Evolutionary conservation across 2,888 invertebrate genomes (phyloP).

Genomic region (Frankliniella intonsa): DNA sequence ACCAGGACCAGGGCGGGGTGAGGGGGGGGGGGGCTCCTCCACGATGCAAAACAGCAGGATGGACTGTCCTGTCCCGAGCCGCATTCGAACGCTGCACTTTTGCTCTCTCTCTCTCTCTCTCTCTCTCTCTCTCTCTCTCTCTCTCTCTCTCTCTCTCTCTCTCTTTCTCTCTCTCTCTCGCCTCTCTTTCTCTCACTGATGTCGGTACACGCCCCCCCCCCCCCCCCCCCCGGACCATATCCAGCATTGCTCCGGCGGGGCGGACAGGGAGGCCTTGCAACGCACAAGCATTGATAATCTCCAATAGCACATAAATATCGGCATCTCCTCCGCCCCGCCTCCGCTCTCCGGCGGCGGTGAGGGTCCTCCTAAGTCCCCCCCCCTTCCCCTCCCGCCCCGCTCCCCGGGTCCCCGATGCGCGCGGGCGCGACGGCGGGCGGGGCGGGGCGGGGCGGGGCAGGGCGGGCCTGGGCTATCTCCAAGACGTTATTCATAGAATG

Average conservation of each 20-base stretch:
- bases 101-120: too few species aligned
- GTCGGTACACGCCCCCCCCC: not conserved
- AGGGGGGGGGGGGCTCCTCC: too few species aligned
- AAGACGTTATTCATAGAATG: constrained; percentile 20
- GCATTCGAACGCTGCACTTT: too few species aligned
- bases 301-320: constrained; percentile 25
- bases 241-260: not conserved
- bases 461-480: not conserved
- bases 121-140: not conserved
- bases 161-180: not conserved
- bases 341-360: not conserved
- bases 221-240: not conserved
- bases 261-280: not conserved
- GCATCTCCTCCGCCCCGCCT: not conserved
- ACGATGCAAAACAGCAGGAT: too few species aligned
- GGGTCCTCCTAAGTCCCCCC: not conserved
- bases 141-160: constrained; percentile 1
- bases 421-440: not conserved
- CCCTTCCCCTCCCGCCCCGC: not conserved
- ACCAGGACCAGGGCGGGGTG: too few species aligned
- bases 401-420: not conserved
- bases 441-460: not conserved
- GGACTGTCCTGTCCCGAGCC: too few species aligned
- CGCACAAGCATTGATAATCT: constrained; percentile 21
- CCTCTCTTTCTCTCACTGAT: not conserved